Percentiles rank a stretch among this genome's conserved stretches.
phyloP scores from a whole-genome alignment of 2,113 vertebrate species.

The Chitala chitala region DNA sequence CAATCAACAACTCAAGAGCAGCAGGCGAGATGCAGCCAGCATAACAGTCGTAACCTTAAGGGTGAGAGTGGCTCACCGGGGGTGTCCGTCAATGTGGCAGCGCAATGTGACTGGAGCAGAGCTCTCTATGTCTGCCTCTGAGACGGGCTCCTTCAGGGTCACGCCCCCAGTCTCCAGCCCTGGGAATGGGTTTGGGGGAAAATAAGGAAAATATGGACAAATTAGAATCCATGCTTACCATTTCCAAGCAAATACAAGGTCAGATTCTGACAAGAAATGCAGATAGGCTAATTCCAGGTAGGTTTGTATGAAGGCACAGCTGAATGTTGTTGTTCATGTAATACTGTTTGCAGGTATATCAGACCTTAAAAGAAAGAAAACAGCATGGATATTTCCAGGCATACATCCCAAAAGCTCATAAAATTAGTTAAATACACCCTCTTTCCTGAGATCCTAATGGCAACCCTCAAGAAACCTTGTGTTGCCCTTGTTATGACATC shows the following conservation, averaged over 20 bases:
- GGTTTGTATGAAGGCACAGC: too few species aligned
- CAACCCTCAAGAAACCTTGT: too few species aligned
- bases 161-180: slow-evolving; percentile 88
- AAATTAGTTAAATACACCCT: not conserved
- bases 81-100: slow-evolving; percentile 91
- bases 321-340: too few species aligned
- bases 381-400: too few species aligned
- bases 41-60: not conserved
- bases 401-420: not conserved
- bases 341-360: too few species aligned
- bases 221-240: not conserved
- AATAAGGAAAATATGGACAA: too few species aligned
- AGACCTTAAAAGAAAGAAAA: too few species aligned
- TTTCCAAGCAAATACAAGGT: too few species aligned
- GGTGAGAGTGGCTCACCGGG: slow-evolving; percentile 71
- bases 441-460: not conserved
- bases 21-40: too few species aligned
- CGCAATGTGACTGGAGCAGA: slow-evolving; percentile 74
- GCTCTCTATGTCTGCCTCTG: slow-evolving; percentile 77
- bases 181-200: slow-evolving; percentile 42
- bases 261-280: too few species aligned
- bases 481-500: not conserved
- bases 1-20: too few species aligned
- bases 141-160: slow-evolving; percentile 77
- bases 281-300: too few species aligned